These are phyloP conservation scores for Hirundo rustica DNA, from an alignment of 2,797 vertebrate genomes.

Conservation along the genomic window DNA sequence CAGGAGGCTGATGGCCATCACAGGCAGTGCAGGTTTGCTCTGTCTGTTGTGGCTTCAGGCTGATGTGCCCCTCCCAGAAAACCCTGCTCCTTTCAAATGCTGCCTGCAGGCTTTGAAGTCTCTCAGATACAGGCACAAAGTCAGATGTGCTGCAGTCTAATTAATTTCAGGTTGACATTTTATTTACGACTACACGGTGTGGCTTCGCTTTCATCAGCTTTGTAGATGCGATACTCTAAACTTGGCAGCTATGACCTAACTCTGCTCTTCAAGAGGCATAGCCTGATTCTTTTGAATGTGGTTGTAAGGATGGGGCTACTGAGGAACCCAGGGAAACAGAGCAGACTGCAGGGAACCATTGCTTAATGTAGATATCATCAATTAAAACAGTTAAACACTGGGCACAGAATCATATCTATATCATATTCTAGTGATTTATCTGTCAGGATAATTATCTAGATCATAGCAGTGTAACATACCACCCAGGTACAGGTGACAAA, in stretches of 20 bases:
- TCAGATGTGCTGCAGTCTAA: constrained; percentile 44
- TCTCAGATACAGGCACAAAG: background rate
- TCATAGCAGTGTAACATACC: background rate
- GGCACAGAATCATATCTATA: background rate
- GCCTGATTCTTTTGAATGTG: background rate
- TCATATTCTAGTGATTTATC: background rate
- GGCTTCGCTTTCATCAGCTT: constrained; percentile 1
- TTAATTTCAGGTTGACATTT: constrained; percentile 65
- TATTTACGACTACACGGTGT: background rate
- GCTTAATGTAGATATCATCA: background rate
- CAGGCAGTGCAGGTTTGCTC: fast-evolving
- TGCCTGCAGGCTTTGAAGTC: constrained; percentile 55
- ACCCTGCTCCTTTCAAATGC: background rate
- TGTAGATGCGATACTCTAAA: background rate
- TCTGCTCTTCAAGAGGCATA: background rate
- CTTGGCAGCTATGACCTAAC: constrained; percentile 38
- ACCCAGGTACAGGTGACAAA: constrained; percentile 8
- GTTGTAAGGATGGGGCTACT: background rate
- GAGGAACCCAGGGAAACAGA: background rate
- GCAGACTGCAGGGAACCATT: background rate
- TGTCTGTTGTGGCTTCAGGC: background rate
- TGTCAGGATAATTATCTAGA: constrained; percentile 11
- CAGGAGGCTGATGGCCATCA: background rate
- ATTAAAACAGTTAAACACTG: background rate
- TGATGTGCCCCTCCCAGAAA: background rate